phyloP scores from a whole-genome alignment of 2,113 vertebrate species.

The Neomonachus schauinslandi region DNA sequence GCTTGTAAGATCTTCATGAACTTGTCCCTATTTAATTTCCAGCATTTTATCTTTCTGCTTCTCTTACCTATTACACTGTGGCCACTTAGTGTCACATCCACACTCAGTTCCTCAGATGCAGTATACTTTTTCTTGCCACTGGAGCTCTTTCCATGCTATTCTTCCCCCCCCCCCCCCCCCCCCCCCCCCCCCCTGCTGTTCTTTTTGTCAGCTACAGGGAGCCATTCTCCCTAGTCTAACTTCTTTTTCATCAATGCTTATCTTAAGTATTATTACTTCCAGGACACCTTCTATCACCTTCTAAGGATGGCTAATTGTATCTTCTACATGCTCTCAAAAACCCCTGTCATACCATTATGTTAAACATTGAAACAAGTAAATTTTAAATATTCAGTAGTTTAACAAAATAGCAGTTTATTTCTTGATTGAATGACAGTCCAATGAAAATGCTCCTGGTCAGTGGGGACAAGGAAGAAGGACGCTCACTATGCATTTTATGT shows the following conservation, averaged over 20 bases:
- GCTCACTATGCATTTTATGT: slow-evolving; percentile 47
- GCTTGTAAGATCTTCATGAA: background rate
- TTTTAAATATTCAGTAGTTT: background rate
- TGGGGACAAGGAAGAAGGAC: background rate
- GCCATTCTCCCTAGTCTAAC: background rate
- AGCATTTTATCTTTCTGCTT: background rate
- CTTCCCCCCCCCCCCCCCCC: too few relatives aligned
- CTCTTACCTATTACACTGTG: background rate
- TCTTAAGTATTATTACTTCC: background rate
- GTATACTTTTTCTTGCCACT: background rate
- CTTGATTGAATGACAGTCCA: background rate
- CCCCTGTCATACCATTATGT: background rate
- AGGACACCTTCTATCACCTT: background rate
- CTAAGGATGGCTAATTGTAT: background rate
- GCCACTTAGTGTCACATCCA: background rate
- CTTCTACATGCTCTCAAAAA: background rate
- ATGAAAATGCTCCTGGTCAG: background rate
- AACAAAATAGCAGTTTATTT: background rate
- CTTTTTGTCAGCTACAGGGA: background rate
- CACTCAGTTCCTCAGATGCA: background rate
- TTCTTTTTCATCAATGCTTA: background rate
- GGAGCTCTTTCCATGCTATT: background rate
- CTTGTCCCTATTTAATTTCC: background rate
- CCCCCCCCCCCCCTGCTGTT: background rate
- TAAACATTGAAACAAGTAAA: background rate